phyloP scores from a whole-genome alignment of 1,140 invertebrate genomes.

The Steinernema khuongi region DNA sequence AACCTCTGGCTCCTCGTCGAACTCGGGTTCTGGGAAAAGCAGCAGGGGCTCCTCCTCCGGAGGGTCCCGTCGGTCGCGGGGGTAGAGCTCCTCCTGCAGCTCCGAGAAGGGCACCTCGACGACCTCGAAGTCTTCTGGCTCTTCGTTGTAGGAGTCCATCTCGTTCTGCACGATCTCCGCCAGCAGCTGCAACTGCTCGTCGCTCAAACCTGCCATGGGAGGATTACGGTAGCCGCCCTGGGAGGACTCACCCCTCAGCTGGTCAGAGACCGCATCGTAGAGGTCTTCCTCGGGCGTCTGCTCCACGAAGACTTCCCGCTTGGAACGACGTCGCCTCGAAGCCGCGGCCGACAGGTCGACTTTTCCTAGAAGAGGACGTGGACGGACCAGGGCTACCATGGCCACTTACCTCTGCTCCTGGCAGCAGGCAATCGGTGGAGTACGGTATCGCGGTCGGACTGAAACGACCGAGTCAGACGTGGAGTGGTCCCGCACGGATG shows the following conservation, averaged over 20 bases:
- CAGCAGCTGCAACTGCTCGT: slow-evolving; percentile 1
- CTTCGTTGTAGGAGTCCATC: neutral
- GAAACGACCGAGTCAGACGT: neutral
- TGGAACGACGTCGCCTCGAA: neutral
- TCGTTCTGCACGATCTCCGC: slow-evolving; percentile 6
- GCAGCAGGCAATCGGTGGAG: neutral
- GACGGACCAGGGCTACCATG: too few species aligned
- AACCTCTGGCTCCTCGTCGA: neutral
- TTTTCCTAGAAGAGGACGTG: neutral
- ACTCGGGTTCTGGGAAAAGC: neutral
- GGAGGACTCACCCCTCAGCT: neutral
- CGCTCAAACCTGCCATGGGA: neutral
- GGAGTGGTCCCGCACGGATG: too few species aligned
- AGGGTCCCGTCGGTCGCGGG: neutral
- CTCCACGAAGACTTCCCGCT: slow-evolving; percentile 4
- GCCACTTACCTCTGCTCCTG: neutral
- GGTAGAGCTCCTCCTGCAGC: neutral
- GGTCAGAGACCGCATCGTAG: neutral
- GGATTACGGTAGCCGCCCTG: neutral
- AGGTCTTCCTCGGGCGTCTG: neutral
- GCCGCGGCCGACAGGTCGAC: neutral
- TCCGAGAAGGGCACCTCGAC: neutral
- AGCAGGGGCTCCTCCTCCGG: neutral
- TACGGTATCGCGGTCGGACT: neutral
- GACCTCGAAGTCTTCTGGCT: neutral